Evolutionary conservation across 2,797 vertebrate genomes (phyloP).

Genomic region (Coilia nasus): DNA sequence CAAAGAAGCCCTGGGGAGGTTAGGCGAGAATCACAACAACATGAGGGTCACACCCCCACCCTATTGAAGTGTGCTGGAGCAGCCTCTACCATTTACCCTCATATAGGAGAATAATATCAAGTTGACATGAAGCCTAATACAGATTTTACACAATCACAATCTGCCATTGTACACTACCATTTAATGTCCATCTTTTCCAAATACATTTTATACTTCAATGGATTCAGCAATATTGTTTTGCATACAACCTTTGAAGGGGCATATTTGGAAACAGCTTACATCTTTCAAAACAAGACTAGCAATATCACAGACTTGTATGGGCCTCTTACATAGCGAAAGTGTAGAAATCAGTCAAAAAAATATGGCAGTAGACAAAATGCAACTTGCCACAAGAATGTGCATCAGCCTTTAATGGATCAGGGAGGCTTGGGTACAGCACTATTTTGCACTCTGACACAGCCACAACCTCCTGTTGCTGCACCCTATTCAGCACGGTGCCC

Average conservation of each 20-base stretch:
- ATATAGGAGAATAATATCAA: not conserved
- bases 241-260: not conserved
- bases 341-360: not conserved
- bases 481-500: not conserved
- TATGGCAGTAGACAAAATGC: not conserved
- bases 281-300: not conserved
- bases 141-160: not conserved
- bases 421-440: not conserved
- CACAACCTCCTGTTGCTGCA: not conserved
- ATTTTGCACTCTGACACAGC: not conserved
- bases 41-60: not conserved
- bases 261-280: not conserved
- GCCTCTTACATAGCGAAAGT: not conserved
- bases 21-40: not conserved
- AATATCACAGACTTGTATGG: not conserved
- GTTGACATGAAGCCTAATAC: not conserved
- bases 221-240: not conserved
- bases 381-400: not conserved
- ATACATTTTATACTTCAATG: not conserved
- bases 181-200: not conserved
- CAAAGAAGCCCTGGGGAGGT: not conserved
- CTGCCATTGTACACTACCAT: not conserved
- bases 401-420: not conserved
- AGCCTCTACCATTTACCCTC: not conserved
- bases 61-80: not conserved